A percentile compares a stretch with the other conserved stretches of the same genome.
Evolutionary conservation across 2,888 invertebrate genomes (phyloP).

Genomic region (Hydrotaea diabolus): DNA sequence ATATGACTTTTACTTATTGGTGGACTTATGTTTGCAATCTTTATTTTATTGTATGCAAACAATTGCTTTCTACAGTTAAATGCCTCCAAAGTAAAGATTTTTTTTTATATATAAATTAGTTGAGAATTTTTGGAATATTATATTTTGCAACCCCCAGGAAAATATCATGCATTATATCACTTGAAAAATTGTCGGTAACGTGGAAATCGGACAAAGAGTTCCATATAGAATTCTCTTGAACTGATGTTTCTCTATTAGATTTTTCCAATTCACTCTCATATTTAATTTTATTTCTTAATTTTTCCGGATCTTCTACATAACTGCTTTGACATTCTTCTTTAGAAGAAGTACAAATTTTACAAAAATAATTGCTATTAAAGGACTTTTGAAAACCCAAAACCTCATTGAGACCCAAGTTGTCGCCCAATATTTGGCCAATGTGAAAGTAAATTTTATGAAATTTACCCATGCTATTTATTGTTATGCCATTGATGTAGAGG

Average conservation of each 20-base stretch:
- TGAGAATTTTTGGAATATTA: conserved; percentile 60
- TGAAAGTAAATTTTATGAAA: conserved; percentile 49
- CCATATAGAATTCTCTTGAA: no score
- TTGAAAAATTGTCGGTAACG: conserved; percentile 59
- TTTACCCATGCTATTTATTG: no score
- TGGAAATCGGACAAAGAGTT: no score
- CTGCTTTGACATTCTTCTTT: no score
- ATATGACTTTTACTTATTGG: no score
- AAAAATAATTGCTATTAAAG: conserved; percentile 55
- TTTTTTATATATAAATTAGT: conserved; percentile 63
- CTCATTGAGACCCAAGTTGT: no score
- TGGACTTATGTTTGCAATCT: no score
- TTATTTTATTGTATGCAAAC: no score
- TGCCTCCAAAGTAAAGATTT: conserved; percentile 50
- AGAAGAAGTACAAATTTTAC: no score
- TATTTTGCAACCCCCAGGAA: no score
- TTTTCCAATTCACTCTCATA: conserved; percentile 45
- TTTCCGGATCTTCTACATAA: conserved; percentile 41
- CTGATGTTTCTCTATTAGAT: conserved; percentile 39
- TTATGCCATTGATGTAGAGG: conserved; percentile 45
- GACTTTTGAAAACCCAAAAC: conserved; percentile 56
- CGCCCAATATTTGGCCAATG: no score
- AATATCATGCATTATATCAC: conserved; percentile 65
- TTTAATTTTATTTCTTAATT: conserved; percentile 35
- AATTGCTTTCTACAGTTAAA: no score